phyloP scores from a whole-genome alignment of 1,140 invertebrate genomes.

The Armadillidium nasatum region DNA sequence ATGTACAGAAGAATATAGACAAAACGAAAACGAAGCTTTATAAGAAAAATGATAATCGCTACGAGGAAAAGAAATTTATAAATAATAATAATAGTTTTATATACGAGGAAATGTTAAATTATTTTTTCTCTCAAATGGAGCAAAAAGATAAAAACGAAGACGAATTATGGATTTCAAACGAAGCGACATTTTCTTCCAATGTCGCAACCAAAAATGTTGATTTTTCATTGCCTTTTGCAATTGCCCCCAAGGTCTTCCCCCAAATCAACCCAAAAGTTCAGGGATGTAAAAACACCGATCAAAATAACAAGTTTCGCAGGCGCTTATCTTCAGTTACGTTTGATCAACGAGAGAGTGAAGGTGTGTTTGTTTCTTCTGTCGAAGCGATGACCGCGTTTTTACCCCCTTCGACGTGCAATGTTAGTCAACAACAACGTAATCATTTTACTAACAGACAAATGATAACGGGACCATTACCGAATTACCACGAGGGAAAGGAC shows the following conservation, averaged over 20 bases:
- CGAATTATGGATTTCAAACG: conserved; percentile 42
- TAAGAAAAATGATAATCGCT: too few species aligned
- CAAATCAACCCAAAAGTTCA: background rate
- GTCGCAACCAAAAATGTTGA: too few species aligned
- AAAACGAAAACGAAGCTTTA: too few species aligned
- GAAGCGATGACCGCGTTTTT: background rate
- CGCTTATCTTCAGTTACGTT: background rate
- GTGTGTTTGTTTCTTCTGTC: background rate
- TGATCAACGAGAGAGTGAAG: background rate
- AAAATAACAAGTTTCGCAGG: background rate
- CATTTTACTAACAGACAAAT: background rate
- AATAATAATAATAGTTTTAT: too few species aligned
- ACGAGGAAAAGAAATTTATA: too few species aligned
- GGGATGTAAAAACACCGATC: too few species aligned
- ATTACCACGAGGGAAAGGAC: background rate
- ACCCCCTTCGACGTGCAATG: background rate
- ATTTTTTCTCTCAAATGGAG: too few species aligned
- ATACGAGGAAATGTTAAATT: too few species aligned
- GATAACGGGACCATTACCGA: background rate
- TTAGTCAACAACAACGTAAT: background rate
- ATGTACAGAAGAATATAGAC: too few species aligned
- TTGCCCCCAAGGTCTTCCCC: background rate
- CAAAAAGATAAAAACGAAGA: conserved; percentile 35
- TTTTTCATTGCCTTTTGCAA: background rate
- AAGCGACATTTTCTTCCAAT: conserved; percentile 30